Percentiles rank a stretch among this genome's conserved stretches.
These are phyloP conservation scores for Meteorus sp. DNA, from an alignment of 1,140 invertebrate species.

Conservation along the genomic window DNA sequence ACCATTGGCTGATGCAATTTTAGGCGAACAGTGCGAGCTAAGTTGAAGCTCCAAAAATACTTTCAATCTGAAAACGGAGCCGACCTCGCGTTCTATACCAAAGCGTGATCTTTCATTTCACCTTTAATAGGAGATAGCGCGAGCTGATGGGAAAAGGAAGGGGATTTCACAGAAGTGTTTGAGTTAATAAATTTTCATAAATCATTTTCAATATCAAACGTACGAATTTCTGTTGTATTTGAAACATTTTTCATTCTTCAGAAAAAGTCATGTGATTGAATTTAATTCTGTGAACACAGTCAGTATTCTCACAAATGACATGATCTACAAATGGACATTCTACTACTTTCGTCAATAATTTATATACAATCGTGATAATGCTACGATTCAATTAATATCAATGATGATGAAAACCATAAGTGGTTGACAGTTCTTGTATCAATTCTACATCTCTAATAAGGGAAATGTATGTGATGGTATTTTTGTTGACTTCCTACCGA, in stretches of 20 bases:
- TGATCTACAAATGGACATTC: too few relatives aligned
- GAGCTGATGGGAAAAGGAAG: slow-evolving; percentile 18
- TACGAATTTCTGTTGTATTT: too few relatives aligned
- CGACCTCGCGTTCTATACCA: slow-evolving; percentile 29
- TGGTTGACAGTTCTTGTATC: too few relatives aligned
- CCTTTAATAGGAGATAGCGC: slow-evolving; percentile 15
- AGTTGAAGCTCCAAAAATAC: slow-evolving; percentile 53
- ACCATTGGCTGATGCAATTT: slow-evolving; percentile 51
- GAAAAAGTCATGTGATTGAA: slow-evolving; percentile 8
- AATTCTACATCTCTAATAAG: too few relatives aligned
- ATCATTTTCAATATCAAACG: too few relatives aligned
- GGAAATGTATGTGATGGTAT: too few relatives aligned
- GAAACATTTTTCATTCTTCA: background rate
- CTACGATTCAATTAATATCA: too few relatives aligned
- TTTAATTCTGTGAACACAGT: background rate
- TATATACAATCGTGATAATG: too few relatives aligned
- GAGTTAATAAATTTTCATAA: too few relatives aligned
- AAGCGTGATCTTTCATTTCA: background rate
- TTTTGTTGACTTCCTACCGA: background rate
- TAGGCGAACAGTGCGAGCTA: slow-evolving; percentile 44
- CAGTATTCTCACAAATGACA: background rate
- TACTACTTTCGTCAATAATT: too few relatives aligned
- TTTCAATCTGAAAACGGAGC: slow-evolving; percentile 55
- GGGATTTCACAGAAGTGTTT: too few relatives aligned
- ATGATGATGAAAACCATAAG: too few relatives aligned